Percentiles rank a stretch among this genome's conserved stretches.
phyloP scores from a whole-genome alignment of 2,113 vertebrate species.

The Elanus axillaris region DNA sequence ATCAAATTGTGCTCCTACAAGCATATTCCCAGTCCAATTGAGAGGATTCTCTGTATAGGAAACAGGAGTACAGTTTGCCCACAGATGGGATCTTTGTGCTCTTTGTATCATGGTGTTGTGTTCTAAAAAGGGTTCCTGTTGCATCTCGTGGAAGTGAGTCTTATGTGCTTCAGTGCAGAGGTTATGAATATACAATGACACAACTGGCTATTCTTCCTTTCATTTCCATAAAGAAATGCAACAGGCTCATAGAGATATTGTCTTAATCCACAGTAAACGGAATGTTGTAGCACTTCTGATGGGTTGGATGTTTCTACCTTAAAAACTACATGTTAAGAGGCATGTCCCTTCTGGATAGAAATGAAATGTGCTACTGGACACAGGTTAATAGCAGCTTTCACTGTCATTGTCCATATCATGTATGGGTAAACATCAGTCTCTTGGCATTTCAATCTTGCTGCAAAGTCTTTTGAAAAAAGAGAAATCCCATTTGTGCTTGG shows the following conservation, averaged over 20 bases:
- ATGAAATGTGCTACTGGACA: not conserved
- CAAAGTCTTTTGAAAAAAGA: not conserved
- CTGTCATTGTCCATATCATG: not conserved
- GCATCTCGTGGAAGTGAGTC: not conserved
- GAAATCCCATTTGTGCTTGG: not conserved
- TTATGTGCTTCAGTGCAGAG: not conserved
- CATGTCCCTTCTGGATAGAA: not conserved
- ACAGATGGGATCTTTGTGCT: not conserved
- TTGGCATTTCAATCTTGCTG: not conserved
- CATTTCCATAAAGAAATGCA: not conserved
- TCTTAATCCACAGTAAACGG: not conserved
- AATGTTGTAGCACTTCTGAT: not conserved
- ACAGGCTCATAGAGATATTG: not conserved
- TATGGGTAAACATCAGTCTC: not conserved
- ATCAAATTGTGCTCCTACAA: not conserved
- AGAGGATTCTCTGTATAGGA: not conserved
- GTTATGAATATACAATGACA: not conserved
- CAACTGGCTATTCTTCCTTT: not conserved
- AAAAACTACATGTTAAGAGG: not conserved
- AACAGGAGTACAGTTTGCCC: not conserved
- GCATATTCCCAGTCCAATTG: not conserved
- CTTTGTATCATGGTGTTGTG: rapidly evolving
- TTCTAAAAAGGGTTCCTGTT: not conserved
- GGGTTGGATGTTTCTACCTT: not conserved
- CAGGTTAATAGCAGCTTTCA: not conserved